phyloP scores from a whole-genome alignment of 2,797 vertebrate genomes.

The Gymnoscopelus braueri region DNA sequence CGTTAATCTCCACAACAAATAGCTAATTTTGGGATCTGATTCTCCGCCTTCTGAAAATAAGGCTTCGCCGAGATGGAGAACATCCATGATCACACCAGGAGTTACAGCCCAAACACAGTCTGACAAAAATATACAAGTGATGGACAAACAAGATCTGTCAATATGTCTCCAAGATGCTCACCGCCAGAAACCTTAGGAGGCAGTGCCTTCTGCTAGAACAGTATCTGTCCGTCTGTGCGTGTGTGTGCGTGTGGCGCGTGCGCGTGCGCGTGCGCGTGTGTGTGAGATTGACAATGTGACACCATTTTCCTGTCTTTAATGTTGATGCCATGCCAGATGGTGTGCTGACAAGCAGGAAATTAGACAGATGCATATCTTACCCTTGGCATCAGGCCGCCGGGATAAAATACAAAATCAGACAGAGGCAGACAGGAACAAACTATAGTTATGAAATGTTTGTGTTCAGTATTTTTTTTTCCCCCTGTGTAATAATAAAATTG shows the following conservation, averaged over 20 bases:
- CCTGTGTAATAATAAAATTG: too few species aligned
- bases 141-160: slow-evolving; percentile 16
- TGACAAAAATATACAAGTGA: slow-evolving; percentile 13
- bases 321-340: slow-evolving; percentile 73
- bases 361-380: slow-evolving; percentile 75
- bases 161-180: slow-evolving; percentile 7
- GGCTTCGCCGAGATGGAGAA: background rate
- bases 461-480: slow-evolving; percentile 6
- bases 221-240: background rate
- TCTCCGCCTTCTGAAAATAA: too few species aligned
- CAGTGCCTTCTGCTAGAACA: background rate
- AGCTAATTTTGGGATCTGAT: too few species aligned
- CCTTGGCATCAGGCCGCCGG: slow-evolving; percentile 56
- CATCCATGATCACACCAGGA: background rate
- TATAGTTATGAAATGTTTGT: slow-evolving; percentile 25
- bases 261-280: slow-evolving; percentile 7
- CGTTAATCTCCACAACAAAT: too few species aligned
- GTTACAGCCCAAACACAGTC: background rate
- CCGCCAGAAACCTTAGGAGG: slow-evolving; percentile 16
- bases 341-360: slow-evolving; percentile 75
- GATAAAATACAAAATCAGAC: slow-evolving; percentile 27
- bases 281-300: slow-evolving; percentile 47
- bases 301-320: slow-evolving; percentile 55
- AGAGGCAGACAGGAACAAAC: slow-evolving; percentile 34
- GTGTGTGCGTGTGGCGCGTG: background rate